Conservation (phyloP, 1,140 invertebrate genomes). For the Bombus polaris region DNA sequence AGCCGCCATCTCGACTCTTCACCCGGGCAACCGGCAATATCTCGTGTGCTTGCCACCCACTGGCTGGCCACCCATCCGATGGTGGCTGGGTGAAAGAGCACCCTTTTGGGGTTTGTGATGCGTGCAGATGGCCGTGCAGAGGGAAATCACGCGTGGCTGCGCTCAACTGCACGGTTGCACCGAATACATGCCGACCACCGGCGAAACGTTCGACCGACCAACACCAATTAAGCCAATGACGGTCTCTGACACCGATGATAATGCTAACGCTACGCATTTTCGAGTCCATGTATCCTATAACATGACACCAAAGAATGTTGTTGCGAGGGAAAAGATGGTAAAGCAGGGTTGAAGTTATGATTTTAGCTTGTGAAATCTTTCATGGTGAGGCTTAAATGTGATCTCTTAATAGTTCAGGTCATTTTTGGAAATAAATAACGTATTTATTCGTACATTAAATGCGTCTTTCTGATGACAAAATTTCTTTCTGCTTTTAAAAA, state of each 20-base stretch:
- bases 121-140: slow-evolving; percentile 78
- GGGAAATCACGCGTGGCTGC: slow-evolving; percentile 79
- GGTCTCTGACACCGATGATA: slow-evolving; percentile 74
- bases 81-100: slow-evolving; percentile 75
- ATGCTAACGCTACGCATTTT: slow-evolving; percentile 71
- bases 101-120: slow-evolving; percentile 80
- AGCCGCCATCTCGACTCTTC: slow-evolving; percentile 56
- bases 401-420: too few species aligned
- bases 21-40: slow-evolving; percentile 52
- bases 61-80: slow-evolving; percentile 30
- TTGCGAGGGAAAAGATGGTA: background rate
- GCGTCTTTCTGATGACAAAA: too few species aligned
- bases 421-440: too few species aligned
- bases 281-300: slow-evolving; percentile 46
- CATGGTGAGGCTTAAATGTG: too few species aligned
- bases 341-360: background rate
- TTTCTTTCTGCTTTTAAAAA: too few species aligned
- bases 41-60: slow-evolving; percentile 51
- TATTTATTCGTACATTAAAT: too few species aligned
- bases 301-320: slow-evolving; percentile 30
- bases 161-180: slow-evolving; percentile 75
- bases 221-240: slow-evolving; percentile 79
- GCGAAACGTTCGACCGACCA: slow-evolving; percentile 75
- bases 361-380: background rate
- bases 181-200: slow-evolving; percentile 71